Conservation (phyloP, 2,113 vertebrate genomes). For the Grallaria varia region DNA sequence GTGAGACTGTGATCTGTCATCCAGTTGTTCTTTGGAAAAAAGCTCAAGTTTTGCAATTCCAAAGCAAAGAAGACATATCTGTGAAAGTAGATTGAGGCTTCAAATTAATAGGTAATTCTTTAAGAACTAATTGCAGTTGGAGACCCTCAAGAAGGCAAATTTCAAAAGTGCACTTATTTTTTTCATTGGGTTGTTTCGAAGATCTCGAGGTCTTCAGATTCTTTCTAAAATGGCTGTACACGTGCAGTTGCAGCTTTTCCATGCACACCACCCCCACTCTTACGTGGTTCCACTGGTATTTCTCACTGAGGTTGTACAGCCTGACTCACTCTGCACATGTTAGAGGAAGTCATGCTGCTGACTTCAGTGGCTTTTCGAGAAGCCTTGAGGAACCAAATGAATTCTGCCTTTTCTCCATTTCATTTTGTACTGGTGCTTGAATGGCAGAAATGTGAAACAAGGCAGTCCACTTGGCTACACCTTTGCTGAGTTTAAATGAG, state of each 20-base stretch:
- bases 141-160: background rate
- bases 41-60: background rate
- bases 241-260: background rate
- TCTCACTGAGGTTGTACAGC: background rate
- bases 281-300: background rate
- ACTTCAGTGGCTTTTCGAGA: background rate
- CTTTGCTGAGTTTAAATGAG: conserved; percentile 6
- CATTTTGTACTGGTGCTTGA: background rate
- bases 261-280: background rate
- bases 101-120: background rate
- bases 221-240: background rate
- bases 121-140: background rate
- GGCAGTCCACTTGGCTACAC: background rate
- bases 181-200: background rate
- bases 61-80: background rate
- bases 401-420: background rate
- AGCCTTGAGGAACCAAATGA: background rate
- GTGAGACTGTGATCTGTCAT: background rate
- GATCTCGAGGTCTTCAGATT: background rate
- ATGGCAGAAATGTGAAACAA: conserved; percentile 14
- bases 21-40: background rate
- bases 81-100: background rate
- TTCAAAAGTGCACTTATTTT: background rate
- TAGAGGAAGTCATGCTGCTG: conserved; percentile 7
- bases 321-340: conserved; percentile 6